Conservation (phyloP, 2,113 vertebrate genomes). For the Cricetomys ansorgei region DNA sequence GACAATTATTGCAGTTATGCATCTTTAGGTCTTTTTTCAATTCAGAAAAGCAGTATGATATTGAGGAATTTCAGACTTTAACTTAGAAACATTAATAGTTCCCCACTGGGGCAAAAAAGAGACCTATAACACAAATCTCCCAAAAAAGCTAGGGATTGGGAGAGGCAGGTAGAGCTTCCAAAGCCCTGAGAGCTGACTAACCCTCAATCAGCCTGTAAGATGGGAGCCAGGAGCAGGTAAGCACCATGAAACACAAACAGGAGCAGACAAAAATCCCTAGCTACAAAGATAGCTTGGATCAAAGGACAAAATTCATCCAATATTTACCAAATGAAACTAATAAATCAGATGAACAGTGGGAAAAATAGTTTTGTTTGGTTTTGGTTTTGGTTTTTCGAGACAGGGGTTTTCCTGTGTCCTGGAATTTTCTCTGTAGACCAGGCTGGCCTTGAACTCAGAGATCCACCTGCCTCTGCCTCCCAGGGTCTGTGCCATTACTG, state of each 20-base stretch:
- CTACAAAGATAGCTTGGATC: background rate
- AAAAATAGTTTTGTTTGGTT: background rate
- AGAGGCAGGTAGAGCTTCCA: background rate
- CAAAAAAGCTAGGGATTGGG: background rate
- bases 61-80: background rate
- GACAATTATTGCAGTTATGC: background rate
- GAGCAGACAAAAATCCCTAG: background rate
- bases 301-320: background rate
- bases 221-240: background rate
- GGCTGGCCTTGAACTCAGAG: background rate
- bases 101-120: background rate
- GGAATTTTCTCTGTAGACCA: background rate
- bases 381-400: background rate
- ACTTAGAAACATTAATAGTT: constrained; percentile 6
- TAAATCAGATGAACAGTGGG: background rate
- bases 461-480: background rate
- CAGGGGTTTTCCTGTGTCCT: background rate
- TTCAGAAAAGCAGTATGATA: background rate
- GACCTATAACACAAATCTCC: background rate
- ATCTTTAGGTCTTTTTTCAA: background rate
- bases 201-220: background rate
- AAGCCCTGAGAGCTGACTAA: background rate
- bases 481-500: too few relatives aligned
- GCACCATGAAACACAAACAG: background rate
- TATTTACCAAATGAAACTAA: constrained; percentile 11